phyloP scores from a whole-genome alignment of 64 coral and sea anemone genomes.

The Hydrozoanthus tunicans region DNA sequence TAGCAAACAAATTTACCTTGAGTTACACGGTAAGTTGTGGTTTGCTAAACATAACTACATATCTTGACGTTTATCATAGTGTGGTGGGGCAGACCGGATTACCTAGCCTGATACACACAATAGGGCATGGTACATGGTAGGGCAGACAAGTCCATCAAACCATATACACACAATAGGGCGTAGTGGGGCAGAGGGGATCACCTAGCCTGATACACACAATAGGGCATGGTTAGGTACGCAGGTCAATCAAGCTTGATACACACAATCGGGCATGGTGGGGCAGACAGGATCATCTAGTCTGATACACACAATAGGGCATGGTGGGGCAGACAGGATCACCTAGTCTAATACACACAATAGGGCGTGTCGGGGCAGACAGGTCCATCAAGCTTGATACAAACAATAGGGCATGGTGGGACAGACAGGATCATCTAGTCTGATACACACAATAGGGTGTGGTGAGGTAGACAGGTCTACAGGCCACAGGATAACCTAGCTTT shows the following conservation, averaged over 20 bases:
- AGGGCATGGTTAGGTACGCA: background rate
- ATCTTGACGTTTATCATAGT: too few relatives aligned
- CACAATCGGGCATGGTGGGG: too few relatives aligned
- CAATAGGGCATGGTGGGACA: background rate
- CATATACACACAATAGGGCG: too few relatives aligned
- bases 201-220: background rate
- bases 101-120: too few relatives aligned
- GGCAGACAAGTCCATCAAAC: too few relatives aligned
- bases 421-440: background rate
- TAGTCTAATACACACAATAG: background rate
- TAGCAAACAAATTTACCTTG: background rate
- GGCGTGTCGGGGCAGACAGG: background rate
- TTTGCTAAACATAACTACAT: background rate
- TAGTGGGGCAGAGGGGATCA: background rate
- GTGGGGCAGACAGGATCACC: background rate
- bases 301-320: background rate
- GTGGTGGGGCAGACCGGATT: too few relatives aligned
- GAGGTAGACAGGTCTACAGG: too few relatives aligned
- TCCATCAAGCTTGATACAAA: background rate
- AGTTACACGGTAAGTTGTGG: background rate
- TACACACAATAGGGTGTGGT: background rate
- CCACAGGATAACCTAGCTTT: too few relatives aligned
- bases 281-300: background rate
- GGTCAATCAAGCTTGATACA: too few relatives aligned
- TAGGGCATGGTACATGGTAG: too few relatives aligned